These are phyloP conservation scores for Argentina silus DNA, from an alignment of 2,797 vertebrate species.

Conservation along the genomic window DNA sequence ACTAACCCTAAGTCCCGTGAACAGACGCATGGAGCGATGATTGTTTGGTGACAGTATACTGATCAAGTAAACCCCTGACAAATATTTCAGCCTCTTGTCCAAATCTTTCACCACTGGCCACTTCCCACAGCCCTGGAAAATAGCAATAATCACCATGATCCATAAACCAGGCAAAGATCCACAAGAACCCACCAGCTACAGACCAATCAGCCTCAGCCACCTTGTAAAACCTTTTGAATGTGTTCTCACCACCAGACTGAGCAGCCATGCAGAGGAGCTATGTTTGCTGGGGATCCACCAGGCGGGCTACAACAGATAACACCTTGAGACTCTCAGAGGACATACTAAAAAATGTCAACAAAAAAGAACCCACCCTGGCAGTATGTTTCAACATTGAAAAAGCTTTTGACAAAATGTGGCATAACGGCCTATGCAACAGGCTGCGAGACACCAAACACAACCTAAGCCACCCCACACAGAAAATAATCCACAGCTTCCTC, in stretches of 20 bases:
- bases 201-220: slow-evolving; percentile 7
- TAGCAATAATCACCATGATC: background rate
- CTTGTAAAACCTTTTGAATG: background rate
- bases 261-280: background rate
- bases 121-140: background rate
- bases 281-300: background rate
- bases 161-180: background rate
- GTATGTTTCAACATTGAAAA: slow-evolving; percentile 3
- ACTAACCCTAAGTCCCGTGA: background rate
- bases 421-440: background rate
- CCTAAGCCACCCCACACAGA: too few species aligned
- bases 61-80: background rate
- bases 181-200: background rate
- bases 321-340: background rate
- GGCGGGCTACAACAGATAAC: background rate
- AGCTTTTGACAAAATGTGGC: background rate
- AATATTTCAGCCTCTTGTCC: background rate
- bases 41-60: slow-evolving; percentile 11
- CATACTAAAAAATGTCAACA: background rate
- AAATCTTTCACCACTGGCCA: background rate
- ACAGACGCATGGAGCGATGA: slow-evolving; percentile 1
- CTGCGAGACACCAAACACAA: background rate
- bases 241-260: background rate
- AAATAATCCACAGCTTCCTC: background rate
- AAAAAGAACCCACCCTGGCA: background rate